Conservation (phyloP, 1,140 invertebrate genomes). For the Parasteatoda tepidariorum region DNA sequence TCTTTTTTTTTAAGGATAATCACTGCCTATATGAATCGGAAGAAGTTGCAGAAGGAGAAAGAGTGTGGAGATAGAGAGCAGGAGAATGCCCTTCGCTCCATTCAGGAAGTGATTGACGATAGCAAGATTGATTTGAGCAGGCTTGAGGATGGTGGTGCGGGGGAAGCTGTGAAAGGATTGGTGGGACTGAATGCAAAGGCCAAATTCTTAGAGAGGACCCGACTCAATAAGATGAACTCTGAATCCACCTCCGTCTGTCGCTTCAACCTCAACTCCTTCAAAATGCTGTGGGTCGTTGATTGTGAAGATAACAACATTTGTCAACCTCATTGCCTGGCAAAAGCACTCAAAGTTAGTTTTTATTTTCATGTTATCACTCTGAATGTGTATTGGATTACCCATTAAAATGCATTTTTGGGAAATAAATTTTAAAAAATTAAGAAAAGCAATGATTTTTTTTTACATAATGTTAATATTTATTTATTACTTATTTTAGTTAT, state of each 20-base stretch:
- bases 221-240: constrained; percentile 5
- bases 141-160: constrained; percentile 39
- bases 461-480: no score
- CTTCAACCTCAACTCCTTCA: constrained; percentile 79
- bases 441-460: not conserved
- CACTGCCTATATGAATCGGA: not conserved
- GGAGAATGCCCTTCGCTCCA: not conserved
- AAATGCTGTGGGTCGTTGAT: constrained; percentile 82
- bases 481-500: no score
- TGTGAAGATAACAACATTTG: constrained; percentile 72
- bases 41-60: not conserved
- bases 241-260: constrained; percentile 72
- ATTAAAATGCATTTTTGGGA: not conserved
- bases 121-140: constrained; percentile 17
- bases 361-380: not conserved
- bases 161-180: constrained; percentile 31
- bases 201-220: not conserved
- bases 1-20: not conserved
- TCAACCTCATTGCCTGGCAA: constrained; percentile 71
- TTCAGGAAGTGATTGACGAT: constrained; percentile 23
- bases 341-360: not conserved
- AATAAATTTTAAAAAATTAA: no score
- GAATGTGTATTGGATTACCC: no score
- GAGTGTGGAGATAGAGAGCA: not conserved
- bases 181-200: constrained; percentile 38